Percentiles rank a stretch among this genome's conserved stretches.
Conservation (phyloP, 2,888 invertebrate genomes). For the Lobophora halterata region DNA sequence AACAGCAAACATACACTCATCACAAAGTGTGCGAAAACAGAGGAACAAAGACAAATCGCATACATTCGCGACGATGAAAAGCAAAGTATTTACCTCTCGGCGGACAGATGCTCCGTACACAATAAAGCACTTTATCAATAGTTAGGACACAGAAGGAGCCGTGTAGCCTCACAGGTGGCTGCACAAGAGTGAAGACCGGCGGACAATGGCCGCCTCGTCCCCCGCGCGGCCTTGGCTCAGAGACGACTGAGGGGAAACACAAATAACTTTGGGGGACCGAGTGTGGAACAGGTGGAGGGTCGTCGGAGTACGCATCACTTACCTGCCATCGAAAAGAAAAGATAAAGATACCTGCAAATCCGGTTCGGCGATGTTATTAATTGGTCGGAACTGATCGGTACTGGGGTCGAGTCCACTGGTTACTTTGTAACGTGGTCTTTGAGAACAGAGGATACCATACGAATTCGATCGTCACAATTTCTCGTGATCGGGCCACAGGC, state of each 20-base stretch:
- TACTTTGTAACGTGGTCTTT: constrained; percentile 40
- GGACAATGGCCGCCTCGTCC: constrained; percentile 41
- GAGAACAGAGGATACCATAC: too few relatives aligned
- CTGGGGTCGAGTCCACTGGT: constrained; percentile 36
- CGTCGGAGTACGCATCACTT: constrained; percentile 51
- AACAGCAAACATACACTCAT: constrained; percentile 31
- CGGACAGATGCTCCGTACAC: constrained; percentile 50
- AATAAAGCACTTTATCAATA: constrained; percentile 58
- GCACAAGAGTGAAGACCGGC: constrained; percentile 56
- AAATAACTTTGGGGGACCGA: constrained; percentile 44
- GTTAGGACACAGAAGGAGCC: constrained; percentile 48
- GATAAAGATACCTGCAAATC: constrained; percentile 58
- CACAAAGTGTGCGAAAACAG: constrained; percentile 15
- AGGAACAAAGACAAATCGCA: constrained; percentile 34
- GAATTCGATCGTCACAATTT: too few relatives aligned
- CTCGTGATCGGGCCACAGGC: too few relatives aligned
- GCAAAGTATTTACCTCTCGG: constrained; percentile 45
- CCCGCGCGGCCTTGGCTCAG: constrained; percentile 36
- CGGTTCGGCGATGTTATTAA: constrained; percentile 58
- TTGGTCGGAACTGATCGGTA: constrained; percentile 56
- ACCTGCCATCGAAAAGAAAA: constrained; percentile 56
- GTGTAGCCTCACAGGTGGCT: constrained; percentile 69
- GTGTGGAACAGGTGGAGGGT: constrained; percentile 58
- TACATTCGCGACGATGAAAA: constrained; percentile 30
- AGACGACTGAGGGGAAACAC: constrained; percentile 51